Evolutionary conservation across 2,113 vertebrate species (phyloP).

Genomic region (Psittacula cyanocephala): DNA sequence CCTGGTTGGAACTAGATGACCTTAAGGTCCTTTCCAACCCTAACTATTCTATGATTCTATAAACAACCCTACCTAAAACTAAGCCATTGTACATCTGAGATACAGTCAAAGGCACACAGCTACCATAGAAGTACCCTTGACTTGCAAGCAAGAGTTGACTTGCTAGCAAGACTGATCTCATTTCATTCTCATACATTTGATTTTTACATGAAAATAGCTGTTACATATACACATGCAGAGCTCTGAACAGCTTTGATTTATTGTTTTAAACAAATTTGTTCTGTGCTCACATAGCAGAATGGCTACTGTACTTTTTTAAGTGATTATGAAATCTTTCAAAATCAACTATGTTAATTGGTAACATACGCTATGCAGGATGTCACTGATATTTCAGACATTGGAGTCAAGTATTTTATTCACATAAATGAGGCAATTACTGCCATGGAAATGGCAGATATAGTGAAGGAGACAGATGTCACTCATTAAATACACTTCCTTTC

Average conservation of each 20-base stretch:
- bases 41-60: too few species aligned
- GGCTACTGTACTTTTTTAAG: not conserved
- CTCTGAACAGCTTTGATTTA: not conserved
- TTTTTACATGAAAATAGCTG: not conserved
- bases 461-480: not conserved
- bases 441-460: not conserved
- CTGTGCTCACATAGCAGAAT: not conserved
- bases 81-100: not conserved
- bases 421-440: not conserved
- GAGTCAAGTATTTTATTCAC: slow-evolving; percentile 10
- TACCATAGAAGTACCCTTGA: not conserved
- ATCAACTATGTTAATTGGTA: not conserved
- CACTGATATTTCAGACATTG: not conserved
- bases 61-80: not conserved
- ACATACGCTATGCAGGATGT: not conserved
- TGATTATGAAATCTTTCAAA: not conserved
- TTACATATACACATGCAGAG: not conserved
- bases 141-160: not conserved
- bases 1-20: too few species aligned
- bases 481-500: not conserved
- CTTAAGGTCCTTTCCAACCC: too few species aligned
- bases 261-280: not conserved
- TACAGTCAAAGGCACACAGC: not conserved
- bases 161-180: not conserved
- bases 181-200: not conserved